These are phyloP conservation scores for Oophaga sylvatica DNA, from an alignment of 2,797 vertebrate species.

Conservation along the genomic window DNA sequence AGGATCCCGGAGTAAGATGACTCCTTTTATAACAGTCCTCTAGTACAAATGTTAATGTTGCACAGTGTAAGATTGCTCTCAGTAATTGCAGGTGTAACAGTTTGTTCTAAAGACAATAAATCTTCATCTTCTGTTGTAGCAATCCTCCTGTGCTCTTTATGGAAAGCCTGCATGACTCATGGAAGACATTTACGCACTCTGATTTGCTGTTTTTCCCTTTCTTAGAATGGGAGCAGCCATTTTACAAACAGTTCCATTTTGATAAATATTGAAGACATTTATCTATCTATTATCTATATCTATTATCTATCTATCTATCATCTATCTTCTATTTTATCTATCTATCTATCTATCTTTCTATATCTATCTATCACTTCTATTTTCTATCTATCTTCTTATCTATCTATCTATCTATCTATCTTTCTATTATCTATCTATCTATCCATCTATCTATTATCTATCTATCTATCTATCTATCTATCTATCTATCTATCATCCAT, in stretches of 20 bases:
- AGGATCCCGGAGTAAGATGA: slow-evolving; percentile 4
- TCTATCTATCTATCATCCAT: too few species aligned
- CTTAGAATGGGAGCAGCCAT: slow-evolving; percentile 14
- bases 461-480: too few species aligned
- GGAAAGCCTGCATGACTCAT: slow-evolving; percentile 54
- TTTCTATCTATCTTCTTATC: too few species aligned
- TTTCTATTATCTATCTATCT: too few species aligned
- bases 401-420: too few species aligned
- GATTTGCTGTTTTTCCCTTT: slow-evolving; percentile 28
- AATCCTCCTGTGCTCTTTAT: slow-evolving; percentile 46
- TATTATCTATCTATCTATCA: too few species aligned
- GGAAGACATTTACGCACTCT: slow-evolving; percentile 51
- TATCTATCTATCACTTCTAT: not conserved
- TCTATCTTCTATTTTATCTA: not conserved
- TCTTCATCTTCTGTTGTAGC: slow-evolving; percentile 39
- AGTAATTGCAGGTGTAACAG: slow-evolving; percentile 31
- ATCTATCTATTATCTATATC: not conserved
- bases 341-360: not conserved
- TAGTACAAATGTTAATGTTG: slow-evolving; percentile 57
- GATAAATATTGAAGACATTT: not conserved
- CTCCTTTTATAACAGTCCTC: slow-evolving; percentile 22
- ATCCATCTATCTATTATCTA: too few species aligned
- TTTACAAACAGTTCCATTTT: slow-evolving; percentile 14
- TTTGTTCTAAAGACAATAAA: slow-evolving; percentile 44
- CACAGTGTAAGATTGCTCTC: not conserved